phyloP scores from a whole-genome alignment of 2,113 vertebrate genomes.

The Malaclemys terrapin region DNA sequence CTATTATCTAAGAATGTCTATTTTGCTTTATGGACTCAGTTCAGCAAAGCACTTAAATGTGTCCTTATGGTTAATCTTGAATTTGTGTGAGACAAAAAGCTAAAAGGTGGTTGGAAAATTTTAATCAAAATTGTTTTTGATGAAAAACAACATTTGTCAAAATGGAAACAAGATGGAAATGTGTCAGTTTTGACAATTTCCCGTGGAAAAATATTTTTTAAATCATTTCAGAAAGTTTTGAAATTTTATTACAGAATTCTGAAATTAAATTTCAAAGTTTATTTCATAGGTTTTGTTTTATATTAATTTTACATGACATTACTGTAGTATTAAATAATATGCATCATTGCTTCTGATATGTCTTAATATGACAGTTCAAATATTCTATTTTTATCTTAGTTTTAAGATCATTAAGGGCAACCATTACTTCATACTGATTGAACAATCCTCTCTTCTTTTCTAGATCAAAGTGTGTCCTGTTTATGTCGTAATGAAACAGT shows the following conservation, averaged over 20 bases:
- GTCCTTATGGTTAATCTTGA: no score
- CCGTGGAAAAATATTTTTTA: neutral
- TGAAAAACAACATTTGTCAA: neutral
- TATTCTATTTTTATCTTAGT: neutral
- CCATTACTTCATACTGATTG: neutral
- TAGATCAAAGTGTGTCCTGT: no score
- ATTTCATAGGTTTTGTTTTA: neutral
- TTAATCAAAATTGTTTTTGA: neutral
- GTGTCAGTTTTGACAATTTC: neutral
- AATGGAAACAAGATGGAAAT: neutral
- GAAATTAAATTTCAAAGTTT: neutral
- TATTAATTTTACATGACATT: neutral
- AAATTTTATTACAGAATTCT: neutral
- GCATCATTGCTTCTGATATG: neutral
- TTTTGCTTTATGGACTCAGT: neutral
- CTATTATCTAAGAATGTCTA: neutral
- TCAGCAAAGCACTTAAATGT: neutral
- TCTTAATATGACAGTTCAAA: neutral
- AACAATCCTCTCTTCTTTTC: no score
- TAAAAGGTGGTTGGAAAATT: neutral
- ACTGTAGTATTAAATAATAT: neutral
- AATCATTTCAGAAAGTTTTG: neutral
- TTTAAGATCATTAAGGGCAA: neutral
- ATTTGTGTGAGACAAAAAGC: neutral
- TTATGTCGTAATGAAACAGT: neutral